Evolutionary conservation across 2,113 vertebrate genomes (phyloP).

Genomic region (Mystacornis crossleyi): DNA sequence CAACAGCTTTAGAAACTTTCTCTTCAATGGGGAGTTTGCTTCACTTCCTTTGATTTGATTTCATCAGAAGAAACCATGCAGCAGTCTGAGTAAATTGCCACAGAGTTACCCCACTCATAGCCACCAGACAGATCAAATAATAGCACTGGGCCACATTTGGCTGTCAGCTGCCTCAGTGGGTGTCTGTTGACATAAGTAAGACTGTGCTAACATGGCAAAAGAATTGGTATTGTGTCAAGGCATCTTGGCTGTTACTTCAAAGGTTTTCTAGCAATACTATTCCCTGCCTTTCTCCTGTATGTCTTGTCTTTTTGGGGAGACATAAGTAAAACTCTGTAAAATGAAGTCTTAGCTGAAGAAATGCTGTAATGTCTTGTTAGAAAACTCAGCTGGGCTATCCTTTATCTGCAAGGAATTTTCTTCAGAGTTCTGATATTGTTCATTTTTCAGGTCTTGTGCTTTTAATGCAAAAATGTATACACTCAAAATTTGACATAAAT

Average conservation of each 20-base stretch:
- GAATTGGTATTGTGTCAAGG: background rate
- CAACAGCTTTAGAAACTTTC: background rate
- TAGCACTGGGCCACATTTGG: background rate
- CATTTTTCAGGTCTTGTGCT: background rate
- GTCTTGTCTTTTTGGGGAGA: background rate
- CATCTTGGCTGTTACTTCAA: background rate
- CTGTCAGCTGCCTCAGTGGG: background rate
- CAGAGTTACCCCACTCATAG: background rate
- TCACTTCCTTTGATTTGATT: background rate
- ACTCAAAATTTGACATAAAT: background rate
- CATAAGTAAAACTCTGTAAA: background rate
- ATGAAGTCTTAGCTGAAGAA: slow-evolving; percentile 1
- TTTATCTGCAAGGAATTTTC: background rate
- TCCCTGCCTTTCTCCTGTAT: background rate
- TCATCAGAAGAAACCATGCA: background rate
- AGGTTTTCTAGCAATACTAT: background rate
- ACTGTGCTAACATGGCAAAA: background rate
- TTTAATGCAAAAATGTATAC: background rate
- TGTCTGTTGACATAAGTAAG: background rate
- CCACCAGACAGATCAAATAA: background rate
- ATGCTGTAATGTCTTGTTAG: background rate
- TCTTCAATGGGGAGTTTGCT: background rate
- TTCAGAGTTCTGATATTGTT: background rate
- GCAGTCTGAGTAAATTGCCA: background rate
- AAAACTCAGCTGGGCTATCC: background rate